These are phyloP conservation scores for Cettia cetti DNA, from an alignment of 2,113 vertebrate genomes.

Conservation along the genomic window DNA sequence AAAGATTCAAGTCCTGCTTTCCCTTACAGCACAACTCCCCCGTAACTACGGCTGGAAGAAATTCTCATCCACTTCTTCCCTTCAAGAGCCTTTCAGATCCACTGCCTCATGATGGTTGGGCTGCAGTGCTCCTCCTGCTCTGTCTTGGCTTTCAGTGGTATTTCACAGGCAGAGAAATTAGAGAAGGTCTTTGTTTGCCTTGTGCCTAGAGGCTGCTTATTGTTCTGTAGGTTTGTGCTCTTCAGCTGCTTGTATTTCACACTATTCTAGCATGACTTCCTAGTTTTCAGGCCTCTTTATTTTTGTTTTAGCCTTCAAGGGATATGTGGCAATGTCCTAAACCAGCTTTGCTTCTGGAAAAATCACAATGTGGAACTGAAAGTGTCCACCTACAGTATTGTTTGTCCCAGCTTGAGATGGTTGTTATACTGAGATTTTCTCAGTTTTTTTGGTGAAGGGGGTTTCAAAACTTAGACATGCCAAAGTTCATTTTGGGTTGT, in stretches of 20 bases:
- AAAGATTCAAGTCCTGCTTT: background rate
- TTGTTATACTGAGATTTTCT: background rate
- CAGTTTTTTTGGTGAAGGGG: background rate
- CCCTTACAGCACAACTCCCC: background rate
- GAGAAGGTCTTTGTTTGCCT: background rate
- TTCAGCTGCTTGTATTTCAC: background rate
- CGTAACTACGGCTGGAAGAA: background rate
- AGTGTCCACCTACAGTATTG: background rate
- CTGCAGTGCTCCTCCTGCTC: background rate
- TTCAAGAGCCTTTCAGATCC: background rate
- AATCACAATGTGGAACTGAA: background rate
- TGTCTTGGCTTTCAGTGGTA: background rate
- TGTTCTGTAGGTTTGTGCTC: background rate
- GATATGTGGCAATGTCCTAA: background rate
- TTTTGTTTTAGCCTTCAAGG: slow-evolving; percentile 17
- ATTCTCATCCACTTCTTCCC: background rate
- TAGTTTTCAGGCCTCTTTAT: slow-evolving; percentile 16
- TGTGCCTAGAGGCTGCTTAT: background rate
- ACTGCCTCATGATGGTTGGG: background rate
- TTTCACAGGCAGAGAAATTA: background rate
- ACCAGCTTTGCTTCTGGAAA: background rate
- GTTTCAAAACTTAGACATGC: background rate
- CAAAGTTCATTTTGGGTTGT: background rate
- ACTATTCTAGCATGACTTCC: background rate
- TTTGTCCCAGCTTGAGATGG: background rate